Evolutionary conservation across 2,797 vertebrate species (phyloP), one percentile per base, ranked within the genome.

Genomic region (Linurgus olivaceus): DNA sequence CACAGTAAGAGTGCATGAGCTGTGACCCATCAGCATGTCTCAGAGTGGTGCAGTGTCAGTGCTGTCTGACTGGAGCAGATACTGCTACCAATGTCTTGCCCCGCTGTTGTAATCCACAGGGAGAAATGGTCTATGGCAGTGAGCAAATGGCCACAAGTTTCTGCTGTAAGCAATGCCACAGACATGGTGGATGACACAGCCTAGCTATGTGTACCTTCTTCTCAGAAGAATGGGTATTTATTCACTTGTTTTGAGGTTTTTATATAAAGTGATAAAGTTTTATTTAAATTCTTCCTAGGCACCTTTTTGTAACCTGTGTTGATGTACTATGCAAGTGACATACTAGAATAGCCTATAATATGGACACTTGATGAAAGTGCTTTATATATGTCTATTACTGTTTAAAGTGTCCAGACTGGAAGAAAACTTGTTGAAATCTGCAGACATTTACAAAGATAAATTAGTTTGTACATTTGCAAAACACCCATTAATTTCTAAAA

Each of bases 71-170:
- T 75, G 50, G 14, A 44, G 65, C 29, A 29, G 25, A 2, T 54
- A 1, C 4, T 40, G 2, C 13, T 25, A 23, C 33, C 44, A 29
- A 0, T 80, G 90, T 78, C 67, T 78, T 2, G 0, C 33, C 16
- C n/a, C 3, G 2, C 2, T 18, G 4, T 25, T 65, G 37, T 45
- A 44, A 52, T 57, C 42, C 42, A 2, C 0, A 1, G 26, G 37
- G 17, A 75, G 31, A 24, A 61, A 29, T 4, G 13, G 19, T 45
- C 78, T 72, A 52, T 42, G 25, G 42, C 62, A 42, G 9, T n/a
- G 29, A 75, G 28, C 35, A 78, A 35, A 68, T 35, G 57, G 28
- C 48, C 74, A 4, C 16, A 48, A 19, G 31, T 26, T 77, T 71
- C 47, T 71, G 4, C 58, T 55, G 1, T 42, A 52, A 77, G 26